Evolutionary conservation across 2,888 invertebrate species (phyloP), one percentile per base, ranked within the genome.

Genomic region (Drosophila imparisetae): DNA sequence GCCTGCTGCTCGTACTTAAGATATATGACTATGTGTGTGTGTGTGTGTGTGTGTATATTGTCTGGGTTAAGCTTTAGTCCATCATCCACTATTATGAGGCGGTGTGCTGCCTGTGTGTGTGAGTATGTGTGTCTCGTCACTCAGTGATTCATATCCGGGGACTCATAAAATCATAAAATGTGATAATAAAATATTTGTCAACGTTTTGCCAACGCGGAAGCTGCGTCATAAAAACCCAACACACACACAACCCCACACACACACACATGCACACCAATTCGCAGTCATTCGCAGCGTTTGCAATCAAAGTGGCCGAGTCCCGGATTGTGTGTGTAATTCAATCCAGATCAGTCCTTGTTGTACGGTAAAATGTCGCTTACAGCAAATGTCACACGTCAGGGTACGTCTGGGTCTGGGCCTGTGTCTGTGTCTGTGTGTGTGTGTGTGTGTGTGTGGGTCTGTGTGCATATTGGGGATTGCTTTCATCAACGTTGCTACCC

Each of bases 91-190:
- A 81, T 78, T 71, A 78, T 74, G 48, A 59, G 63, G 52, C 66
- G 66, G 61, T 67, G 72, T 54, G 50, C 8, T 18, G 30, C 30
- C 38, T 32, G 60, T 59, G 48, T 34, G 30, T 24, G 29, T 24
- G 52, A 30, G 49, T 55, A 21, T 52, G 38, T 72, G 49, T 68
- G 67, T 70, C 69, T 72, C 77, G 72, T 83, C 74, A 86, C 76
- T 90, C 86, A 84, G 85, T 86, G 90, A 90, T 90, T 90, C 87
- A 89, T 89, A 90, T 90, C 86, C 87, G 90, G 86, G 87, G 86
- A 87, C 86, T 89, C 86, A 87, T 87, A 90, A 86, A 86, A 86
- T 90, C 86, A 81, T 81, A 90, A 86, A 87, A 87, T 90, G 89
- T 89, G 80, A 89, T 87, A 89, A 87, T 87, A 87, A 87, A 87